Evolutionary conservation across 1,140 invertebrate species (phyloP).

Genomic region (Calephelis virginiensis): DNA sequence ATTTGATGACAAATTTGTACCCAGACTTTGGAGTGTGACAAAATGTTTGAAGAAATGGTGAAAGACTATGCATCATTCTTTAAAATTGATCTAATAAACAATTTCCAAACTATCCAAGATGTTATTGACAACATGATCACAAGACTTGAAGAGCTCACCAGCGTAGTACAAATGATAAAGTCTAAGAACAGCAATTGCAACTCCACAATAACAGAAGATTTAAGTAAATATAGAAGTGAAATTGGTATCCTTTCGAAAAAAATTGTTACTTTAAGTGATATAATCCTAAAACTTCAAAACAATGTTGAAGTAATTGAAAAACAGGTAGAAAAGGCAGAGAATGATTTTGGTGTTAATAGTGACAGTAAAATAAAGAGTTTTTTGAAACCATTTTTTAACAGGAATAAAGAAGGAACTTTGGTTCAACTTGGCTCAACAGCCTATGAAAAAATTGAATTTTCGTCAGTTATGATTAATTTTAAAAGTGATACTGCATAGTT

Average conservation of each 20-base stretch:
- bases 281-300: constrained; percentile 56
- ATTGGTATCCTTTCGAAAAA: constrained; percentile 65
- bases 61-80: constrained; percentile 70
- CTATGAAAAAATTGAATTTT: constrained; percentile 45
- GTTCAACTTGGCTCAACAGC: constrained; percentile 22
- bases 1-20: constrained; percentile 62
- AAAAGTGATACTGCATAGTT: constrained; percentile 26
- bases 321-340: constrained; percentile 70
- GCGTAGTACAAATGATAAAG: constrained; percentile 73
- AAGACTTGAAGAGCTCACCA: constrained; percentile 74
- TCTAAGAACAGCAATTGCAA: constrained; percentile 62
- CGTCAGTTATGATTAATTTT: constrained; percentile 67
- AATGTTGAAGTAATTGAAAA: constrained; percentile 71
- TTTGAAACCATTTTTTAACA: constrained; percentile 69
- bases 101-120: constrained; percentile 72
- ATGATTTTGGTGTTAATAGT: constrained; percentile 62
- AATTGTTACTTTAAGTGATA: constrained; percentile 57
- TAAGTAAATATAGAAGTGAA: constrained; percentile 63
- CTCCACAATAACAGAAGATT: constrained; percentile 54
- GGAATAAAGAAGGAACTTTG: constrained; percentile 41
- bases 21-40: constrained; percentile 59
- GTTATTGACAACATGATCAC: constrained; percentile 77
- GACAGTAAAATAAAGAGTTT: constrained; percentile 71
- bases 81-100: constrained; percentile 64
- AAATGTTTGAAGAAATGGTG: constrained; percentile 65